A percentile compares a stretch with the other conserved stretches of the same genome.
Evolutionary conservation across 2,888 invertebrate genomes (phyloP).

Genomic region (Frankliniella fusca): DNA sequence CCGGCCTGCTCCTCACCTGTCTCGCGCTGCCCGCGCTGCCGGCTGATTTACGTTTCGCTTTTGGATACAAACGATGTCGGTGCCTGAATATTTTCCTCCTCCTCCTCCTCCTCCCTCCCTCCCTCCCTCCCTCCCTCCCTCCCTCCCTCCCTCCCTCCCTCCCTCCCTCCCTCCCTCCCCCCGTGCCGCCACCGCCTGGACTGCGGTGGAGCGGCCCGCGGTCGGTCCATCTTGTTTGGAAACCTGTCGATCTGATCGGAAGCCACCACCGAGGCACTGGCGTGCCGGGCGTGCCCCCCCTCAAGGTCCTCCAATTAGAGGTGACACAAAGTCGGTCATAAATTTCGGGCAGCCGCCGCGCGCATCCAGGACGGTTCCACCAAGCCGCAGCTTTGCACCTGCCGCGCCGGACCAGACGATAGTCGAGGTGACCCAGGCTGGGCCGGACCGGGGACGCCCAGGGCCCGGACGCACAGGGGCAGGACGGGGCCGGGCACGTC

Average conservation of each 20-base stretch:
- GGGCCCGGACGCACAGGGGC: too few species aligned
- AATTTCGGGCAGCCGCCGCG: not conserved
- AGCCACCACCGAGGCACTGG: not conserved
- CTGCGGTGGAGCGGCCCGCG: not conserved
- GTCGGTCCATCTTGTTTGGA: slow-evolving; percentile 20
- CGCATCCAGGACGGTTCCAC: not conserved
- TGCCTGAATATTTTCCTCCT: slow-evolving; percentile 15
- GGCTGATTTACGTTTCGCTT: slow-evolving; percentile 24
- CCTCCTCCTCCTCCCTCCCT: not conserved
- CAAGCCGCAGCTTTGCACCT: not conserved
- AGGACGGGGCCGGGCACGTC: too few species aligned
- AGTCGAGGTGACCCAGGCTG: too few species aligned
- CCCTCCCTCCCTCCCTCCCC: not conserved
- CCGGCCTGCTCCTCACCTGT: not conserved
- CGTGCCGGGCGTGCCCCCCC: not conserved
- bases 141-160: not conserved
- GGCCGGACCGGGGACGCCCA: too few species aligned
- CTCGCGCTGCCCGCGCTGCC: not conserved
- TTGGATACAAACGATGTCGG: slow-evolving; percentile 22
- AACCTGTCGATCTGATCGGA: slow-evolving; percentile 7
- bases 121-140: not conserved
- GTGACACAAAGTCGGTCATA: slow-evolving; percentile 26
- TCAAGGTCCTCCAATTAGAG: slow-evolving; percentile 4
- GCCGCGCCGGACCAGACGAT: too few species aligned
- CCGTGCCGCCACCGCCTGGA: not conserved